These are phyloP conservation scores for Pollicipes pollicipes DNA, from an alignment of 1,140 invertebrate species.

Conservation along the genomic window DNA sequence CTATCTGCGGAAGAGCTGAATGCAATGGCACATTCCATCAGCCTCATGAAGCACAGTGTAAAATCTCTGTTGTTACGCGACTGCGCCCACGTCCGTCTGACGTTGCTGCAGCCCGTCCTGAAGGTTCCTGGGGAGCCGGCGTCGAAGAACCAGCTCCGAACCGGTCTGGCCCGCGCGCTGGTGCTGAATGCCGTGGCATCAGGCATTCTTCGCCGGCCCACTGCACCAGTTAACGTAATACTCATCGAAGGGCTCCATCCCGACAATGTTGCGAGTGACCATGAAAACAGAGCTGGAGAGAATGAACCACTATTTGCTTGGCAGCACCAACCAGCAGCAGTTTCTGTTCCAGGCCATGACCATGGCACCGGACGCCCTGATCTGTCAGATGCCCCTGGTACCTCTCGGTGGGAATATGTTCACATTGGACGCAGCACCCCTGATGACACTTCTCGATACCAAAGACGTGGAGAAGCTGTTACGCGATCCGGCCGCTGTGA, in stretches of 20 bases:
- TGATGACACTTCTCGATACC: background rate
- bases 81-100: background rate
- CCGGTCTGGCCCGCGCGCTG: background rate
- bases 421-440: background rate
- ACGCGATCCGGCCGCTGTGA: background rate
- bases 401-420: background rate
- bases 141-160: background rate
- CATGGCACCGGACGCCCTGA: background rate
- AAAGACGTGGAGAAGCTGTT: background rate
- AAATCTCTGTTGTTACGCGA: background rate
- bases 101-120: background rate
- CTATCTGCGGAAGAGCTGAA: background rate
- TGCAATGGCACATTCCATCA: background rate
- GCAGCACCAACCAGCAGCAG: background rate
- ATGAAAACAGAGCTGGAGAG: background rate
- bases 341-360: background rate
- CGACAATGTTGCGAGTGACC: background rate
- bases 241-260: background rate
- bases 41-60: background rate
- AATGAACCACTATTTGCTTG: too few relatives aligned
- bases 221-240: background rate
- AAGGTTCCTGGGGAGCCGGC: too few relatives aligned
- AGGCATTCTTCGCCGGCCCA: too few relatives aligned
- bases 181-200: background rate
- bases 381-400: background rate